Evolutionary conservation across 2,888 invertebrate genomes (phyloP).

Genomic region (Xestia xanthographa): DNA sequence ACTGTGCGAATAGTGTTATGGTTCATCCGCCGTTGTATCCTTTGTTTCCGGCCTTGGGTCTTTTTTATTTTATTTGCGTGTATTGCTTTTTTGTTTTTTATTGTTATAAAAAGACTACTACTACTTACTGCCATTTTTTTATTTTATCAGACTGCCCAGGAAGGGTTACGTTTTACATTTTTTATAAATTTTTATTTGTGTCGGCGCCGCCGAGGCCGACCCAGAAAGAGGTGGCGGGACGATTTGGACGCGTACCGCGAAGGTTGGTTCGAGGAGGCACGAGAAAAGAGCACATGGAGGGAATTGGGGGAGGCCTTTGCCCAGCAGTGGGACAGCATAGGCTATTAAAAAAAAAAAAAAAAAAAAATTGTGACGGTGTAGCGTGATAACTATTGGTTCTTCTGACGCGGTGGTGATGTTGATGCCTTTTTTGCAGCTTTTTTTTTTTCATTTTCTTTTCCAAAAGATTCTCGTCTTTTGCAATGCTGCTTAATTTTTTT

Average conservation of each 20-base stretch:
- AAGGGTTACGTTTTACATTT: not conserved
- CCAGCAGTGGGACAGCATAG: too few relatives aligned
- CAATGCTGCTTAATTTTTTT: not conserved
- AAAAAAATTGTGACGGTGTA: too few relatives aligned
- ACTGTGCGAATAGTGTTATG: constrained; percentile 1
- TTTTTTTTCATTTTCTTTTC: not conserved
- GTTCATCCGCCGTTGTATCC: constrained; percentile 1
- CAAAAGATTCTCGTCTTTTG: not conserved
- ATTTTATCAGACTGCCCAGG: too few relatives aligned
- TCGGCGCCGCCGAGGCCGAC: too few relatives aligned
- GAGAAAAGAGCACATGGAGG: too few relatives aligned
- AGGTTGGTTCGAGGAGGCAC: too few relatives aligned
- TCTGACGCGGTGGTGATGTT: not conserved
- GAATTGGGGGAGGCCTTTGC: too few relatives aligned
- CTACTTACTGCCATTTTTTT: not conserved
- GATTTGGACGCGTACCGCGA: too few relatives aligned
- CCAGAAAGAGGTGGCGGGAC: too few relatives aligned
- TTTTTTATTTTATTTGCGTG: not conserved
- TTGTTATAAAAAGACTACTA: not conserved
- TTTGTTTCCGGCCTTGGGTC: not conserved
- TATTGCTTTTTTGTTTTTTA: not conserved
- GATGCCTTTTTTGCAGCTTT: too few relatives aligned
- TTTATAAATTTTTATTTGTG: not conserved
- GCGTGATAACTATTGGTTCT: not conserved
- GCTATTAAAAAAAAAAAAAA: too few relatives aligned